A percentile compares a stretch with the other conserved stretches of the same genome.
Conservation (phyloP, 2,797 vertebrate genomes). For the Aphelocoma californica region DNA sequence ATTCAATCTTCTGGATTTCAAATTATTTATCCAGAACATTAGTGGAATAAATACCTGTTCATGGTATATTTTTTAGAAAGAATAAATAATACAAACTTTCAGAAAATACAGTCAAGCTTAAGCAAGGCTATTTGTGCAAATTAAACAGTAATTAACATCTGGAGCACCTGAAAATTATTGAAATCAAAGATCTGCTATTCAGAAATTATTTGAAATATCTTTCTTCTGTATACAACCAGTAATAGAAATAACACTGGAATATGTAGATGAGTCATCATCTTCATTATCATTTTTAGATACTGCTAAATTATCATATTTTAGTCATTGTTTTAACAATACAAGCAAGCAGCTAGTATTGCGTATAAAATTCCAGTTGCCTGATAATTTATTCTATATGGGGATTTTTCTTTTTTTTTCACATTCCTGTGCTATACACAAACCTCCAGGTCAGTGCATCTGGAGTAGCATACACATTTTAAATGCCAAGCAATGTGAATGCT, state of each 20-base stretch:
- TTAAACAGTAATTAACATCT: not conserved
- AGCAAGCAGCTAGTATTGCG: not conserved
- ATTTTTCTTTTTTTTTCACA: not conserved
- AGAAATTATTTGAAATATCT: not conserved
- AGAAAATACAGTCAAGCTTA: not conserved
- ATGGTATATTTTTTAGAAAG: not conserved
- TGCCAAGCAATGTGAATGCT: conserved; percentile 5
- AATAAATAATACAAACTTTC: not conserved
- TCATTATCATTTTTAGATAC: not conserved
- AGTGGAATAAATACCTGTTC: not conserved
- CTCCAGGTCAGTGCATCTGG: conserved; percentile 19
- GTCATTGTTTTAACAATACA: not conserved
- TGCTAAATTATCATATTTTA: not conserved
- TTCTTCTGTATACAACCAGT: not conserved
- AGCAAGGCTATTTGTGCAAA: not conserved
- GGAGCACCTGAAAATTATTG: not conserved
- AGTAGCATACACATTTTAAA: not conserved
- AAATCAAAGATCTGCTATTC: not conserved
- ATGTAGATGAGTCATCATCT: not conserved
- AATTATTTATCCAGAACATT: not conserved
- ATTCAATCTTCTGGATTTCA: not conserved
- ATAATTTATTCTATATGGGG: not conserved
- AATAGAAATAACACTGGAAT: not conserved
- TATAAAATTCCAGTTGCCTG: not conserved
- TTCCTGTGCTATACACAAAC: not conserved